Evolutionary conservation across 2,113 vertebrate species (phyloP).

Genomic region (Amblyopsis rosae): DNA sequence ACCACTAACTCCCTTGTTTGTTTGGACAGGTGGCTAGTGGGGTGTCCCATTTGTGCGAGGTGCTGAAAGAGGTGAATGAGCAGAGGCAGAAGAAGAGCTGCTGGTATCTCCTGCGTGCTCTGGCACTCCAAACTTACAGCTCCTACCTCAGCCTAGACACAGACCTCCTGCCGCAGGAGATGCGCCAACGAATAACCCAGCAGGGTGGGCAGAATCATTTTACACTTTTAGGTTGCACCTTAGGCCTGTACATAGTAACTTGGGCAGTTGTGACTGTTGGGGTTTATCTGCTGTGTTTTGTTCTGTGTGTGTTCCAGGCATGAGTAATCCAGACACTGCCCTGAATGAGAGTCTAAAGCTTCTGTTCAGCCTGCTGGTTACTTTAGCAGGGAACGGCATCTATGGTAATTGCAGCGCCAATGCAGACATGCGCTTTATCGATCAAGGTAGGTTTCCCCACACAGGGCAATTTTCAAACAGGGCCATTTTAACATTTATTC

Average conservation of each 20-base stretch:
- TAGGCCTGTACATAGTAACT: neutral
- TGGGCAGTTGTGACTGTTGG: neutral
- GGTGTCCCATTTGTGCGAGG: slow-evolving; percentile 72
- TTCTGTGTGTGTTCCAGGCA: slow-evolving; percentile 67
- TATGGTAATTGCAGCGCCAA: slow-evolving; percentile 59
- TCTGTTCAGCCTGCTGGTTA: slow-evolving; percentile 82
- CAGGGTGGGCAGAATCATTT: slow-evolving; percentile 71
- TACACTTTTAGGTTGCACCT: neutral
- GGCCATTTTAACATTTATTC: too few relatives aligned
- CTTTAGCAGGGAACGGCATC: slow-evolving; percentile 78
- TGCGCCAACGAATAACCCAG: slow-evolving; percentile 69
- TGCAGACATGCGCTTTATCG: slow-evolving; percentile 70
- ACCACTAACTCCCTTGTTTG: neutral
- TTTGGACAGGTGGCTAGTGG: slow-evolving; percentile 77
- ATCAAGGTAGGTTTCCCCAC: slow-evolving; percentile 73
- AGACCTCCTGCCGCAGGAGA: slow-evolving; percentile 52
- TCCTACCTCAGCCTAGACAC: slow-evolving; percentile 81
- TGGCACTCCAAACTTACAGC: slow-evolving; percentile 77
- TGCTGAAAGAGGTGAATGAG: slow-evolving; percentile 78
- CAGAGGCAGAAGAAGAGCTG: slow-evolving; percentile 82
- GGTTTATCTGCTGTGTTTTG: neutral
- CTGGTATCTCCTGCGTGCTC: slow-evolving; percentile 87
- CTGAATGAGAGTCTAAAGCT: slow-evolving; percentile 85
- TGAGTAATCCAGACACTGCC: slow-evolving; percentile 79
- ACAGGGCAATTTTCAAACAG: too few relatives aligned